Conservation (phyloP, 2,888 invertebrate genomes). For the Agrypnus murinus region DNA sequence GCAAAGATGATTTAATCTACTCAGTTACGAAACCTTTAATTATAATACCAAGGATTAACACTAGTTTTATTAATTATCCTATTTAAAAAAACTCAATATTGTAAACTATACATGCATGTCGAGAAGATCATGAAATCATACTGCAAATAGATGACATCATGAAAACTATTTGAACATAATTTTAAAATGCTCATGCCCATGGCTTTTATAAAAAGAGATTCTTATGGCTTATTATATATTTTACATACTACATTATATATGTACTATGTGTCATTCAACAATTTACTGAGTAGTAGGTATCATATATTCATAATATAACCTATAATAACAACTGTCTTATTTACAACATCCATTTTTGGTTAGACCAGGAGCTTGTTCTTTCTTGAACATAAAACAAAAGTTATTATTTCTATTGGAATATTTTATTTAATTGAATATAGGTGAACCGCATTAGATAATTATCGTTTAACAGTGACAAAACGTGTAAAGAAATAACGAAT, state of each 20-base stretch:
- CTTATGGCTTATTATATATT: slow-evolving; percentile 16
- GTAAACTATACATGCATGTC: slow-evolving; percentile 9
- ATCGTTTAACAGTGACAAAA: slow-evolving; percentile 2
- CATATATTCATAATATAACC: not conserved
- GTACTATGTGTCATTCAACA: slow-evolving; percentile 1
- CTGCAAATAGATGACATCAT: slow-evolving; percentile 15
- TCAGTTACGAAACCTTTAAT: no score
- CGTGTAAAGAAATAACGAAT: slow-evolving; percentile 12
- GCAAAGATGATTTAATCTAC: no score
- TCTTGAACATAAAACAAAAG: not conserved
- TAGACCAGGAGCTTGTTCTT: not conserved
- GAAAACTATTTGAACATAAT: not conserved
- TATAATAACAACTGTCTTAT: not conserved
- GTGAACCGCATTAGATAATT: slow-evolving; percentile 19
- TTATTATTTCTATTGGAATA: not conserved
- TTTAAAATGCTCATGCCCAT: not conserved
- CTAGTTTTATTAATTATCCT: no score
- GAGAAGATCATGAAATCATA: slow-evolving; percentile 11
- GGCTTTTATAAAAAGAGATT: slow-evolving; percentile 16
- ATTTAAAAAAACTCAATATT: slow-evolving; percentile 6
- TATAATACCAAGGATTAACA: no score
- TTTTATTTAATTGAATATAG: slow-evolving; percentile 2
- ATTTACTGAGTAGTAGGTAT: no score
- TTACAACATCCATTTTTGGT: slow-evolving; percentile 24
- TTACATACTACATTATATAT: no score